These are phyloP conservation scores for Dendroctonus valens DNA, from an alignment of 1,140 invertebrate species.

Conservation along the genomic window DNA sequence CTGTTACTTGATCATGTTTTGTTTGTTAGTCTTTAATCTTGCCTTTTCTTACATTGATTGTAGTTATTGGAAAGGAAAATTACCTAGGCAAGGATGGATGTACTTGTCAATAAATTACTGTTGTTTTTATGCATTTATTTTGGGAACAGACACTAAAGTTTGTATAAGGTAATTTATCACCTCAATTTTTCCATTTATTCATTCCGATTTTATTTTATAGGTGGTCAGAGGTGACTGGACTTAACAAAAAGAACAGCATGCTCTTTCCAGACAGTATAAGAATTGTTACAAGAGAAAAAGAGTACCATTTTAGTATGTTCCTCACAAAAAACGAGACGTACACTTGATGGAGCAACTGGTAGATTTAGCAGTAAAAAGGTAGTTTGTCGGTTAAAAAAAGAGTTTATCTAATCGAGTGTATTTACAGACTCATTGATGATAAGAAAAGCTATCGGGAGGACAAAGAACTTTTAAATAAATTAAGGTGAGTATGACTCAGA, in stretches of 20 bases:
- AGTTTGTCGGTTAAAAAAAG: slow-evolving; percentile 29
- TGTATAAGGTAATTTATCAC: slow-evolving; percentile 56
- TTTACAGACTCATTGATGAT: slow-evolving; percentile 77
- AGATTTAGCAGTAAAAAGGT: slow-evolving; percentile 95
- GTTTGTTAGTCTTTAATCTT: slow-evolving; percentile 6
- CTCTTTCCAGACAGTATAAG: slow-evolving; percentile 85
- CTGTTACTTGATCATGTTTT: slow-evolving; percentile 1
- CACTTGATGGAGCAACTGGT: slow-evolving; percentile 91
- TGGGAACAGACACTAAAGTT: slow-evolving; percentile 87
- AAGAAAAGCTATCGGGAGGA: slow-evolving; percentile 83
- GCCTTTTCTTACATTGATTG: slow-evolving; percentile 45
- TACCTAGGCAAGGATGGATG: slow-evolving; percentile 93
- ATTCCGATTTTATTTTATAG: slow-evolving; percentile 46
- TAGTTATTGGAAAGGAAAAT: slow-evolving; percentile 89
- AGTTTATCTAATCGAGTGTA: slow-evolving; percentile 12
- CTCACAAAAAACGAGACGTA: slow-evolving; percentile 87
- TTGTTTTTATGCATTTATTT: slow-evolving; percentile 93
- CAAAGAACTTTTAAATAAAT: slow-evolving; percentile 75
- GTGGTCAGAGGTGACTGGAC: slow-evolving; percentile 75
- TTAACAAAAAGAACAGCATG: slow-evolving; percentile 74
- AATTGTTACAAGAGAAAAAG: slow-evolving; percentile 77
- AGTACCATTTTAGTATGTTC: slow-evolving; percentile 89
- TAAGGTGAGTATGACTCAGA: slow-evolving; percentile 57
- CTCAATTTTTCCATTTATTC: background rate
- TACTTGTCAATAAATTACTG: slow-evolving; percentile 95